Evolutionary conservation across 2,888 invertebrate genomes (phyloP).

Genomic region (Ligdia adustata): DNA sequence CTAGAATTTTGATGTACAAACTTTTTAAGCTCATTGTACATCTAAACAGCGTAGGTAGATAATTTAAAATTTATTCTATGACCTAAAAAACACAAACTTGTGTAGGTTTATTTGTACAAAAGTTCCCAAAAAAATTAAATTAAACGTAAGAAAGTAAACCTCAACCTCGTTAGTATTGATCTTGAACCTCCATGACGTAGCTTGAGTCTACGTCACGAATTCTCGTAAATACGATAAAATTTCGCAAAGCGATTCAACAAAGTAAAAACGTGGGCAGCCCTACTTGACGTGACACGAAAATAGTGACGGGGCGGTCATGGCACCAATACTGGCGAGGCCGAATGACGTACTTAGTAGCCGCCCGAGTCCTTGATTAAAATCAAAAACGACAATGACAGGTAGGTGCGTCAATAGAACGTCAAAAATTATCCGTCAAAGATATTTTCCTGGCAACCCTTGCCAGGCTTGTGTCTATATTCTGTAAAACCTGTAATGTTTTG

Average conservation of each 20-base stretch:
- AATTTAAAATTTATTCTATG: too few species aligned
- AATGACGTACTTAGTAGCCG: conserved; percentile 48
- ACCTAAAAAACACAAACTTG: neutral
- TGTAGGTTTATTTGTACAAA: conserved; percentile 1
- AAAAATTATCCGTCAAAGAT: conserved; percentile 30
- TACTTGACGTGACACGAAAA: conserved; percentile 56
- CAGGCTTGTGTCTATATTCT: too few species aligned
- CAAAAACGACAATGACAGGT: conserved; percentile 57
- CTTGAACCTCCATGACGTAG: conserved; percentile 14
- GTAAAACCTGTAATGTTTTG: too few species aligned
- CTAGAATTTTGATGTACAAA: too few species aligned
- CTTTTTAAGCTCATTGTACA: too few species aligned
- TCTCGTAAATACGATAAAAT: conserved; percentile 13
- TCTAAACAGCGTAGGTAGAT: too few species aligned
- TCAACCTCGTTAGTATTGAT: conserved; percentile 7
- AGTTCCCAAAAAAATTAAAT: conserved; percentile 5
- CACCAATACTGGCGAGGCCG: conserved; percentile 58
- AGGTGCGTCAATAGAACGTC: conserved; percentile 34
- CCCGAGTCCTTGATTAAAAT: conserved; percentile 54
- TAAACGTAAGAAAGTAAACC: conserved; percentile 2
- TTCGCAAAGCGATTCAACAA: conserved; percentile 12
- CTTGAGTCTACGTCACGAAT: conserved; percentile 4
- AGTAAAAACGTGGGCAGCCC: conserved; percentile 21
- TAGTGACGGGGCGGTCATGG: conserved; percentile 54
- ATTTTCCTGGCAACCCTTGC: too few species aligned